Evolutionary conservation across 2,888 invertebrate species (phyloP).

Genomic region (Digitonthophagus gazella): DNA sequence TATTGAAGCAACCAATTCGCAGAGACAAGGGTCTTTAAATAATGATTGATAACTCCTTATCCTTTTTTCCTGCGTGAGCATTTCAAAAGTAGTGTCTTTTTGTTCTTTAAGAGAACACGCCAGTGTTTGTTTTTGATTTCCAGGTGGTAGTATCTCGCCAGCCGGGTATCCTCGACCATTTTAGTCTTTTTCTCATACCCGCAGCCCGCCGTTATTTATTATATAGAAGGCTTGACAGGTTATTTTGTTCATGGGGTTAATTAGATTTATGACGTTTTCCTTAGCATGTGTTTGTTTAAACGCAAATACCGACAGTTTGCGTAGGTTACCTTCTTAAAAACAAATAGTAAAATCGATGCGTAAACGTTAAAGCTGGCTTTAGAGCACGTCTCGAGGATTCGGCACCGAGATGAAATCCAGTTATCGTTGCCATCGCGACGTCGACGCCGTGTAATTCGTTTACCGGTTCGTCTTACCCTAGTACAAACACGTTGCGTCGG

Average conservation of each 20-base stretch:
- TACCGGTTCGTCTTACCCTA: constrained; percentile 28
- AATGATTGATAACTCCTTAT: constrained; percentile 14
- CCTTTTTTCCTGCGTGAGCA: constrained; percentile 1
- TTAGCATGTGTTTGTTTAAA: constrained; percentile 39
- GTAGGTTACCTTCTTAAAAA: background rate
- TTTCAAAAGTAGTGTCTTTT: no score
- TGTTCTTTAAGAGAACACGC: background rate
- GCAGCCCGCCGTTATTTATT: constrained; percentile 32
- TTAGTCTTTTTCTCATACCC: constrained; percentile 7
- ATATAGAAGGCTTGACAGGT: constrained; percentile 36
- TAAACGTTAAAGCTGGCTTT: constrained; percentile 2
- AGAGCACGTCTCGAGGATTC: constrained; percentile 6
- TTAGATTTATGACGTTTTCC: constrained; percentile 50
- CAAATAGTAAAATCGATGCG: constrained; percentile 1
- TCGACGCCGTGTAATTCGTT: constrained; percentile 40
- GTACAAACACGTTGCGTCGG: constrained; percentile 6
- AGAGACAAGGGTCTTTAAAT: background rate
- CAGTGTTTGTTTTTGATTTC: constrained; percentile 19
- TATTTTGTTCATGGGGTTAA: constrained; percentile 49
- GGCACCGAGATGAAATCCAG: constrained; percentile 11
- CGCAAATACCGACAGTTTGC: constrained; percentile 21
- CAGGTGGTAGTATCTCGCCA: constrained; percentile 9
- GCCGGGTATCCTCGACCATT: constrained; percentile 3
- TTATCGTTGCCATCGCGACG: constrained; percentile 42
- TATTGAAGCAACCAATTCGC: background rate